Evolutionary conservation across 2,113 vertebrate genomes (phyloP).

Genomic region (Cavia porcellus): DNA sequence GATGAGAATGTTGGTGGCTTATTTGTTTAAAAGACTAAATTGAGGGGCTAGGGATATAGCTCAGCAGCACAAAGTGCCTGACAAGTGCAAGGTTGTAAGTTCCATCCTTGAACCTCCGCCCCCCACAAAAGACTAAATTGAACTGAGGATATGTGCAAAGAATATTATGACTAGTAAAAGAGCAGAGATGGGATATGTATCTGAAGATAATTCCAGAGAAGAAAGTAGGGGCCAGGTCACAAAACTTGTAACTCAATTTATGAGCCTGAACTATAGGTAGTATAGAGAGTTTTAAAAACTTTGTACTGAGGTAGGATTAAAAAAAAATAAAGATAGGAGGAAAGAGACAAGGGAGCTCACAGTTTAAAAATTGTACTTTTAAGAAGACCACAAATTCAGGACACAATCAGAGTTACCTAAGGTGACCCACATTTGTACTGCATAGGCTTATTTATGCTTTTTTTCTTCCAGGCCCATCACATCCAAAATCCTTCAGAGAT

Average conservation of each 20-base stretch:
- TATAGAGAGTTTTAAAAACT: conserved; percentile 12
- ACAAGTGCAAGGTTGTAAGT: no score
- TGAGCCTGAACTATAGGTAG: background rate
- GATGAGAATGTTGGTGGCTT: background rate
- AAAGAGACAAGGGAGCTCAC: background rate
- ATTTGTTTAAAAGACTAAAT: conserved; percentile 1
- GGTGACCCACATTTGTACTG: background rate
- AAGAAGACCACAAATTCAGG: background rate
- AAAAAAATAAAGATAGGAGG: background rate
- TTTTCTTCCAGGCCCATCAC: background rate
- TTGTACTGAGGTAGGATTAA: background rate
- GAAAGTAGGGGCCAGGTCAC: background rate
- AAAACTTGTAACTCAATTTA: background rate
- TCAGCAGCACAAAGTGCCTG: no score
- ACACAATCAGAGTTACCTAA: background rate
- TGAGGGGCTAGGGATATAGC: background rate
- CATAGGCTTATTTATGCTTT: background rate
- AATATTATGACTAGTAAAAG: background rate
- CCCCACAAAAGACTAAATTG: background rate
- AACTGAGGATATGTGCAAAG: conserved; percentile 15
- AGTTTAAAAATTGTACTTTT: background rate
- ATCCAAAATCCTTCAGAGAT: background rate
- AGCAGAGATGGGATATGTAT: background rate
- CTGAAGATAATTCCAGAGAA: background rate
- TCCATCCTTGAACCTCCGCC: no score